Evolutionary conservation across 2,797 vertebrate genomes (phyloP).

Genomic region (Chelon labrosus): DNA sequence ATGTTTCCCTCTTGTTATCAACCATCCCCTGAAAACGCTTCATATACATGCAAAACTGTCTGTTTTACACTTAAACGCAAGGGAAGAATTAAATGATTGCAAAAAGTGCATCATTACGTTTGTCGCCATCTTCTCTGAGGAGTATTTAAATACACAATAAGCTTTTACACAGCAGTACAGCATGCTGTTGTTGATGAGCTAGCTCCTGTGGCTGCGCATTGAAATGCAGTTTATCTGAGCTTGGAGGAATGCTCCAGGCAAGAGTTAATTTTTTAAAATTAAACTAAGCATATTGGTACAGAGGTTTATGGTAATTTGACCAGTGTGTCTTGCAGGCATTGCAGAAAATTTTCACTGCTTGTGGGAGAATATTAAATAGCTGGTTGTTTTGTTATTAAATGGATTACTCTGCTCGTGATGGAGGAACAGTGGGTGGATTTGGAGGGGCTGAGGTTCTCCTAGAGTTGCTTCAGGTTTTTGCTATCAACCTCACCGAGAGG

Average conservation of each 20-base stretch:
- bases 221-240: constrained; percentile 77
- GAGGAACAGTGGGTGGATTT: constrained; percentile 54
- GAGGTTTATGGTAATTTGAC: constrained; percentile 85
- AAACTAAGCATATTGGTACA: constrained; percentile 84
- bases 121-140: constrained; percentile 71
- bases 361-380: constrained; percentile 73
- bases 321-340: constrained; percentile 75
- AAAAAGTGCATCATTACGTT: constrained; percentile 74
- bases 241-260: constrained; percentile 81
- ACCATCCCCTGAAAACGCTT: not conserved
- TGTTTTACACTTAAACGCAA: constrained; percentile 70
- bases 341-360: constrained; percentile 62
- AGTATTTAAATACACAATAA: constrained; percentile 77
- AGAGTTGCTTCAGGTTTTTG: constrained; percentile 62
- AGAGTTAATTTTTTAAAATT: constrained; percentile 87
- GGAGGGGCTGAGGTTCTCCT: constrained; percentile 37
- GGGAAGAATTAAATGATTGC: constrained; percentile 72
- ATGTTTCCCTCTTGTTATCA: constrained; percentile 6
- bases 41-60: constrained; percentile 48
- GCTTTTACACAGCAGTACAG: constrained; percentile 64
- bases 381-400: constrained; percentile 75
- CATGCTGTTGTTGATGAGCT: constrained; percentile 55
- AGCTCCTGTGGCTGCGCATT: constrained; percentile 61
- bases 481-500: constrained; percentile 55
- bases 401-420: constrained; percentile 64